These are phyloP conservation scores for Clusia tigrina DNA, from an alignment of 2,888 invertebrate genomes.

Conservation along the genomic window DNA sequence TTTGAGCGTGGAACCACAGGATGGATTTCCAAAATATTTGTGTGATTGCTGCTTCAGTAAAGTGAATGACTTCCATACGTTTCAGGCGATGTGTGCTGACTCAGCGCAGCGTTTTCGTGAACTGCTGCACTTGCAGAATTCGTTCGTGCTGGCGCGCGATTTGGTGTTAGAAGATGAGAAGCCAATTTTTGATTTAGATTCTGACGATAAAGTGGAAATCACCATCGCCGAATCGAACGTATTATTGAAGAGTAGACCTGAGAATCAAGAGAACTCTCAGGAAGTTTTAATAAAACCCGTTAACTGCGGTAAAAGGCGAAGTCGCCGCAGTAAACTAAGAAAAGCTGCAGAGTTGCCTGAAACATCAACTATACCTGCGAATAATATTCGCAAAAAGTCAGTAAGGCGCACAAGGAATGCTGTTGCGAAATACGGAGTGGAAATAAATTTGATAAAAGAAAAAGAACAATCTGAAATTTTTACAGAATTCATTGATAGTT, in stretches of 20 bases:
- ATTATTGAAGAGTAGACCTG: background rate
- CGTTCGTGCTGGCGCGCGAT: too few species aligned
- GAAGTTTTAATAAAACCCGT: too few species aligned
- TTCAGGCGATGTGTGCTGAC: constrained; percentile 38
- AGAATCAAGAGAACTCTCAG: background rate
- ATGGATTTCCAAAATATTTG: constrained; percentile 37
- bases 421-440: too few species aligned
- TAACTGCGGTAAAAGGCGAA: too few species aligned
- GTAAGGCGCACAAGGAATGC: too few species aligned
- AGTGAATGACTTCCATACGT: constrained; percentile 35
- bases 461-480: too few species aligned
- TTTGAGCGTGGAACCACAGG: constrained; percentile 35
- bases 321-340: too few species aligned
- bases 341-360: too few species aligned
- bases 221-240: background rate
- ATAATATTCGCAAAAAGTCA: too few species aligned
- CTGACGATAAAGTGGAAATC: background rate
- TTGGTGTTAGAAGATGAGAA: constrained; percentile 25
- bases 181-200: background rate
- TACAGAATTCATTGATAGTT: too few species aligned
- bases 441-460: too few species aligned
- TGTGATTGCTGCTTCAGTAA: constrained; percentile 35
- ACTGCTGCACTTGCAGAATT: constrained; percentile 16
- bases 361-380: too few species aligned
- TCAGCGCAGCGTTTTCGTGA: constrained; percentile 30